Base-by-base conservation (phyloP, 2,113 vertebrate genomes). In the Phyllostomus hastatus region DNA sequence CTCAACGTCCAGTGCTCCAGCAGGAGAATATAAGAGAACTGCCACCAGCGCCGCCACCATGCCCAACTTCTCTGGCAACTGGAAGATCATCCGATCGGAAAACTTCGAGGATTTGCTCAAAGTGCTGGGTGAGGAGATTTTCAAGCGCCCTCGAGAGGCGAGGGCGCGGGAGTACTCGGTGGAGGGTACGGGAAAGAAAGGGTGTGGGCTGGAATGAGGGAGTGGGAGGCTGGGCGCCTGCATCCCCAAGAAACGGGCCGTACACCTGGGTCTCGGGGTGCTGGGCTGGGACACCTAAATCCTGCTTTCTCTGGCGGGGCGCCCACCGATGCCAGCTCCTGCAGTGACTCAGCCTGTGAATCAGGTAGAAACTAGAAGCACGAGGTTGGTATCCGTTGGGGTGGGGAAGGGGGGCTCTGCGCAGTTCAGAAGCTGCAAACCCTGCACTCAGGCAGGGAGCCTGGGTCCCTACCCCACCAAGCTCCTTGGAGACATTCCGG, bases 91-190 rank as follows among this genome's bases (percentile, higher is more conserved):
- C 96, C 99, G 98, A 83, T 99, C 99, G 5, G 99, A 99, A 95
- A 99, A 99, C 98, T 99, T 99, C 88, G 99, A 99, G 95, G 99
- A 99, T 75, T 98, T 99, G 70, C 98, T 99, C 80, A 99, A 99
- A 98, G 98, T 97, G 0, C 81, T 99, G 96, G 99, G 99, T 99
- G 98, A 99, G 97, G 98, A 99, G 97, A 48, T 41, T 66, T 93
- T 24, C 0, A n/a, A 46, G 73, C 3, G 0, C 79, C 24, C 4
- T 7, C 48, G 75, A 67, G 20, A 78, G 48, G 20, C 15, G 14
- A 59, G 38, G 54, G 24, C 10, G 0, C 76, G 7, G 35, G 79
- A 67, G n/a, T 69, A 50, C n/a, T 70, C 9, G 2, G 54, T 52
- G 78, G 50, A 15, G 73, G n/a, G 17, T 16, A 5, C 2, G 33